Base-by-base conservation (phyloP, 1,140 invertebrate genomes). In the Tyrophagus putrescentiae region DNA sequence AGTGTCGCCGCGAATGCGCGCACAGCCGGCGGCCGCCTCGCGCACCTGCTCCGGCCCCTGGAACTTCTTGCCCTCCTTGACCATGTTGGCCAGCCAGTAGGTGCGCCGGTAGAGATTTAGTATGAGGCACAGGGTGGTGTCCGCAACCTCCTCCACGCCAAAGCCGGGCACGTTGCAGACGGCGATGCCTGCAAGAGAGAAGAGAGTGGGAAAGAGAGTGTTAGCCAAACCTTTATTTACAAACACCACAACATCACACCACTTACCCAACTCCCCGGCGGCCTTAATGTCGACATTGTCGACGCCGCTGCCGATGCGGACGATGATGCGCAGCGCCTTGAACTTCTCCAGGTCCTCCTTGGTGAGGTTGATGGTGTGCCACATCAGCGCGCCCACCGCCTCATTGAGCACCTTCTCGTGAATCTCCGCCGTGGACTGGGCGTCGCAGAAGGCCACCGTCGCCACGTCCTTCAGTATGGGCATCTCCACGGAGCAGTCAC, bases 401-500 rank as follows among this genome's bases (percentile, higher is more conserved):
- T 99, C 96, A 74, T 98, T 98, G 70, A 99, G 79, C 69, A 98
- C 94, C 81, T 98, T 98, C 82, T 98, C 95, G 73, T 99, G 96
- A 70, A 99, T 98, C 81, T 98, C 96, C 65, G 87, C 87, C 63
- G 94, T 98, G 68, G 88, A 91, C 77, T 98, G 94, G 64, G 96
- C 95, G 79, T 98, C 96, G 76, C 95, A 98, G 72, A 99, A 98
- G 64, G 96, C 96, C 45, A 99, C 95, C 62, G 95, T 99, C 27
- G 95, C 95, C 52, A 98, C 91, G 76, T 99, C 95, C 76, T 99
- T 99, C 5, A 99, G 78, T 67, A 98, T 98, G 29, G 95, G 94
- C 95, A 99, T 99, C 75, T 99, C 96, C 65, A 98, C 91, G 60
- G 92, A 94, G 75, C 95, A 98, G 74, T 98, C 95, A 33, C 96